phyloP scores from a whole-genome alignment of 2,113 vertebrate species.

The Dicerorhinus sumatrensis region DNA sequence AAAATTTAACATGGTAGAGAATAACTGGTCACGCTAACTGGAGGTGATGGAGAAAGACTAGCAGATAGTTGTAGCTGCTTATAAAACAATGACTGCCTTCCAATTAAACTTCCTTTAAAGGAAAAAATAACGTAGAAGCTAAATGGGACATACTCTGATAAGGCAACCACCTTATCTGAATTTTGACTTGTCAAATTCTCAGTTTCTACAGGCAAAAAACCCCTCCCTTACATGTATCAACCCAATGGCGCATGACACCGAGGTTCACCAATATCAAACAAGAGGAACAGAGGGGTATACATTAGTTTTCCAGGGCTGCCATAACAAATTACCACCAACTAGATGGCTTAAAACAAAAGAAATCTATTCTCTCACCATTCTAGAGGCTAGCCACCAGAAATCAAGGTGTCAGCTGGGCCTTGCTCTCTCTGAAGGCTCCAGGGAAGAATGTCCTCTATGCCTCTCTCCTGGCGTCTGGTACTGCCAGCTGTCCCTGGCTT shows the following conservation, averaged over 20 bases:
- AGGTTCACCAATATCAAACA: neutral
- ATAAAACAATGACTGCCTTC: conserved; percentile 10
- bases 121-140: neutral
- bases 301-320: neutral
- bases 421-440: neutral
- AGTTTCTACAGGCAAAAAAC: neutral
- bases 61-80: neutral
- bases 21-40: neutral
- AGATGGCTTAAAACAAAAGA: neutral
- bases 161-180: neutral
- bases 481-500: neutral
- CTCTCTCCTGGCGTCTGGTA: neutral
- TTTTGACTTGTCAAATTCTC: neutral
- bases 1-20: conserved; percentile 46
- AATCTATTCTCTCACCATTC: neutral
- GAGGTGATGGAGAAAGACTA: neutral
- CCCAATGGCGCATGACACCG: neutral
- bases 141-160: neutral
- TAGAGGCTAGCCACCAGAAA: neutral
- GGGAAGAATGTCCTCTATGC: neutral
- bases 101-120: conserved; percentile 46
- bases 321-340: neutral
- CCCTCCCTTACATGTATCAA: neutral
- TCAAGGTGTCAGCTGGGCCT: neutral
- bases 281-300: neutral